These are phyloP conservation scores for Oryctolagus cuniculus DNA, from an alignment of 2,113 vertebrate genomes.

Conservation along the genomic window DNA sequence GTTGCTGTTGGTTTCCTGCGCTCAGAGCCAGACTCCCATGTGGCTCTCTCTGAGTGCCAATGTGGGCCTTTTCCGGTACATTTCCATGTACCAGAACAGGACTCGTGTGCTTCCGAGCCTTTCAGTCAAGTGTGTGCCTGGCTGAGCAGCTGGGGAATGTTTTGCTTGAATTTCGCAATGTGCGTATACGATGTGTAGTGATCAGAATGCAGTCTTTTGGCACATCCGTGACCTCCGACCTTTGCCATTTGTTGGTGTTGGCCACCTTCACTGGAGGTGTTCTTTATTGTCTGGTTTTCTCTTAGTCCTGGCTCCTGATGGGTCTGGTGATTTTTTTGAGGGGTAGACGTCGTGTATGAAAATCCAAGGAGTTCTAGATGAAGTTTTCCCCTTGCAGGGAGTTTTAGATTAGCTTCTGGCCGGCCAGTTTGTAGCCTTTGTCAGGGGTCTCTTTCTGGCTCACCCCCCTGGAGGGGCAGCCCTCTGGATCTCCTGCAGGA, in stretches of 20 bases:
- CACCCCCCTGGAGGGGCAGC: not conserved
- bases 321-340: not conserved
- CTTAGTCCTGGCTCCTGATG: not conserved
- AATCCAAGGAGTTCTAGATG: not conserved
- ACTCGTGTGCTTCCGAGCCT: not conserved
- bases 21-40: not conserved
- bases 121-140: not conserved
- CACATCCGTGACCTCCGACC: too few species aligned
- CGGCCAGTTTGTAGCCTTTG: not conserved
- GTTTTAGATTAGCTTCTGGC: not conserved
- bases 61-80: not conserved
- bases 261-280: not conserved
- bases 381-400: not conserved
- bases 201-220: too few species aligned
- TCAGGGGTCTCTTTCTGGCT: not conserved
- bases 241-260: too few species aligned
- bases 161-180: too few species aligned
- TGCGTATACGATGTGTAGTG: too few species aligned
- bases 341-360: not conserved
- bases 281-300: not conserved
- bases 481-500: not conserved
- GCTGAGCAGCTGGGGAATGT: not conserved
- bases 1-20: not conserved
- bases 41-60: not conserved
- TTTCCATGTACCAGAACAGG: not conserved